A percentile compares a stretch with the other conserved stretches of the same genome.
Conservation (phyloP, 2,113 vertebrate genomes). For the Rhinopomastus cyanomelas region DNA sequence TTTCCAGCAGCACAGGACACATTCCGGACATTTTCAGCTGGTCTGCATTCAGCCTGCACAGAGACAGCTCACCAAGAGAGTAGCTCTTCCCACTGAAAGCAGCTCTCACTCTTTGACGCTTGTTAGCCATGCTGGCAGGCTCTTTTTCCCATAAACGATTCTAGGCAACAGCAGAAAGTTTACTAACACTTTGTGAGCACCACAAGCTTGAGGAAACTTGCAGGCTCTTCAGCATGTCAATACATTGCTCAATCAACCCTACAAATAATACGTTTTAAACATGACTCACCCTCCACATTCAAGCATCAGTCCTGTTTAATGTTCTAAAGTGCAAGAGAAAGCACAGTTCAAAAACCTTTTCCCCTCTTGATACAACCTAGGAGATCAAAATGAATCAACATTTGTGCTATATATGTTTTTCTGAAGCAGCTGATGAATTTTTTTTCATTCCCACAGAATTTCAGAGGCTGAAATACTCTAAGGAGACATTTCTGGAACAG, state of each 20-base stretch:
- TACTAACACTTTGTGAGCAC: background rate
- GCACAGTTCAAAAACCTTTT: background rate
- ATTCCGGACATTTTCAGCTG: background rate
- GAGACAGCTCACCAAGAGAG: background rate
- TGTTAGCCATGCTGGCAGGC: too few species aligned
- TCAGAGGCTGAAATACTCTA: background rate
- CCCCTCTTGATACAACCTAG: background rate
- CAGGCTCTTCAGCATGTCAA: background rate
- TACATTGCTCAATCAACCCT: slow-evolving; percentile 13
- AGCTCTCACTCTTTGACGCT: background rate
- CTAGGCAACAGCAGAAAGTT: background rate
- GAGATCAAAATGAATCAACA: background rate
- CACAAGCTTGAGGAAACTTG: background rate
- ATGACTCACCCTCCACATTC: background rate
- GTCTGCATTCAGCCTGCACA: background rate
- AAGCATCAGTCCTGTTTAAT: background rate
- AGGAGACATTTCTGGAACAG: slow-evolving; percentile 11
- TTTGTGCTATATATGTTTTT: slow-evolving; percentile 3
- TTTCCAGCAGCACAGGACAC: background rate
- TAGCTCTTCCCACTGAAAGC: background rate
- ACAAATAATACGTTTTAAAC: background rate
- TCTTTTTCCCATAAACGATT: background rate
- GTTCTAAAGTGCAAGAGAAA: background rate
- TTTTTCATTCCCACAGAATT: slow-evolving; percentile 20
- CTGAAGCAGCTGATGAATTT: background rate